Evolutionary conservation across 2,113 vertebrate species (phyloP), one percentile per base, ranked within the genome.

Genomic region (Scophthalmus maximus): DNA sequence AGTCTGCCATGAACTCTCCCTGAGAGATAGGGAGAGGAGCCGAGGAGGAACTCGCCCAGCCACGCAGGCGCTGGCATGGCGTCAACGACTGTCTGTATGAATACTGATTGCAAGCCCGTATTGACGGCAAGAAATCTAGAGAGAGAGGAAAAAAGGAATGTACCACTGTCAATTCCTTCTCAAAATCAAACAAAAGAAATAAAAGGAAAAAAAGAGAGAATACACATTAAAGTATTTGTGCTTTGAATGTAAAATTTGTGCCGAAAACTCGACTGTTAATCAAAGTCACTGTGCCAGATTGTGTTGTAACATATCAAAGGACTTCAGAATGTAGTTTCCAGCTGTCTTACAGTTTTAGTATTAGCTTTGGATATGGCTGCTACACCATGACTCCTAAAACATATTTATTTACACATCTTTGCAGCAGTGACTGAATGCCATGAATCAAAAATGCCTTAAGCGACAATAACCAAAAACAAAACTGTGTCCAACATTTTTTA

Each of bases 1-100:
- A 79, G 78, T 86, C 79, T 76, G 85, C 80, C 84, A 87, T 81
- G 76, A 88, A 84, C 88, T 85, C 87, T 81, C 84, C 84, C 87
- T 86, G 68, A 50, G 79, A 86, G 81, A 81, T 34, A 80, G 69
- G 78, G 69, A 65, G 81, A 85, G 78, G 66, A 84, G 68, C 65
- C 72, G 67, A 75, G 59, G 77, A 82, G 70, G 55, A 88, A 87
- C 72, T 87, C 40, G 79, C 79, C 80, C 32, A 44, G 79, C 77
- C 62, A 87, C 49, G 51, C 75, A 79, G 83, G 83, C 71, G 68
- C 79, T 89, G 89, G 79, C 83, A 80, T 18, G 18, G 80, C 61
- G 40, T 84, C 87, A 88, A 70, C 34, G 42, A 66, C 67, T 82
- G 81, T 82, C 71, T 79, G 73, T 55, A 79, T 84, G 89, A 91